Base-by-base conservation (phyloP, 1,140 invertebrate species). In the Formica selysi region DNA sequence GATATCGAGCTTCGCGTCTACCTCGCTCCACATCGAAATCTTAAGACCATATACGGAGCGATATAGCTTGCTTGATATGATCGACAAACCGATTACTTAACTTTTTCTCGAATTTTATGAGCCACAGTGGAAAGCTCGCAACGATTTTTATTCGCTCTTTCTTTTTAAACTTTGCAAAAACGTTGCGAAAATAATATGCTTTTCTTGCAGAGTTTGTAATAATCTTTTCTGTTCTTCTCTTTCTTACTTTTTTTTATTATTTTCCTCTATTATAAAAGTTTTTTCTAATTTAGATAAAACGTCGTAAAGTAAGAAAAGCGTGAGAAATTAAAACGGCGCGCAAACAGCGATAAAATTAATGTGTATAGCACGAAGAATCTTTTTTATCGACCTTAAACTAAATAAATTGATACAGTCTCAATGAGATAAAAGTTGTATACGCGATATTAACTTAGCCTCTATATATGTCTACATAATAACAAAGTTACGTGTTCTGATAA, bases 71-170 rank as follows among this genome's bases (percentile, higher is more conserved):
- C 19, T 13, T 22, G 68, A 83, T 62, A 83, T 61, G 57, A 83
- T 73, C 41, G 79, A 74, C 68, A 74, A 61, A 83, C 38, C 68
- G 68, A 74, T 83, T 74, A 61, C 57, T 83, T 83, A 73, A 61
- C 54, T 61, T 62, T 26, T 81, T n/a, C 51, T 32, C 54, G 57
- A 38, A 83, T 83, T 83, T 74, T 48, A 59, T 11, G 54, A 62
- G 54, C 3, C 38, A 38, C 51, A 57, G n/a, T 6, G 11, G 13
- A 74, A 1, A 11, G 19, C 8, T 65, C 22, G 44, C 32, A 26
- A 26, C 6, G 11, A 16, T 41, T 41, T 44, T 71, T 32, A 26
- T 22, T 4, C 13, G 11, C 1, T 41, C 41, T n/a, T 29, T 29
- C 19, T 57, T 38, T 26, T 71, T 16, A 2, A 71, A 41, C 16